Conservation (phyloP, 64 coral and sea anemone genomes). For the Astreopora myriophthalma region DNA sequence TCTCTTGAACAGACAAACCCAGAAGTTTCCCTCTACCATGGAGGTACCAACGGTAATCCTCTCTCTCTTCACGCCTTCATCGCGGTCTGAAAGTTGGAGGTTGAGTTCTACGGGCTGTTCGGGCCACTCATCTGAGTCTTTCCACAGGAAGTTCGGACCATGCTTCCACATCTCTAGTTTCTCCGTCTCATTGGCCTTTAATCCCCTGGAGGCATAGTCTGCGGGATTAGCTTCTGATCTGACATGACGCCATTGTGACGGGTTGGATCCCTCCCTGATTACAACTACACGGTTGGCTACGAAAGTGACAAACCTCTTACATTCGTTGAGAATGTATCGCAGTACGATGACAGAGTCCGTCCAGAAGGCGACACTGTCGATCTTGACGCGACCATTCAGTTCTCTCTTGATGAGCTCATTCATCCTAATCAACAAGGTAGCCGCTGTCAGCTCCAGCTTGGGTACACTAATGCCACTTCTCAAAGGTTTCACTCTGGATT, state of each 20-base stretch:
- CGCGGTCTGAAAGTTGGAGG: constrained; percentile 15
- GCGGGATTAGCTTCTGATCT: constrained; percentile 73
- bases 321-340: constrained; percentile 54
- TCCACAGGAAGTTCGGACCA: constrained; percentile 68
- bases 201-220: constrained; percentile 61
- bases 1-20: constrained; percentile 8
- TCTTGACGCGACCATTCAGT: constrained; percentile 18
- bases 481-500: constrained; percentile 58
- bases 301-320: constrained; percentile 67
- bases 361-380: constrained; percentile 42
- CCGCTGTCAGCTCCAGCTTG: constrained; percentile 74
- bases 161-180: constrained; percentile 53
- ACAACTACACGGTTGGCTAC: constrained; percentile 74
- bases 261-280: constrained; percentile 52
- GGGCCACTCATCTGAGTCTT: constrained; percentile 31
- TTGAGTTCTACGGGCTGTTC: constrained; percentile 12
- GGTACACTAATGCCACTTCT: constrained; percentile 61
- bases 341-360: constrained; percentile 65
- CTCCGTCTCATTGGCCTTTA: constrained; percentile 35
- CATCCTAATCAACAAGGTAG: constrained; percentile 49
- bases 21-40: constrained; percentile 31
- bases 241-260: constrained; percentile 56
- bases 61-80: constrained; percentile 53
- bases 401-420: constrained; percentile 45
- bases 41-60: constrained; percentile 9